Conservation (phyloP, 2,797 vertebrate genomes). For the Carapus acus region DNA sequence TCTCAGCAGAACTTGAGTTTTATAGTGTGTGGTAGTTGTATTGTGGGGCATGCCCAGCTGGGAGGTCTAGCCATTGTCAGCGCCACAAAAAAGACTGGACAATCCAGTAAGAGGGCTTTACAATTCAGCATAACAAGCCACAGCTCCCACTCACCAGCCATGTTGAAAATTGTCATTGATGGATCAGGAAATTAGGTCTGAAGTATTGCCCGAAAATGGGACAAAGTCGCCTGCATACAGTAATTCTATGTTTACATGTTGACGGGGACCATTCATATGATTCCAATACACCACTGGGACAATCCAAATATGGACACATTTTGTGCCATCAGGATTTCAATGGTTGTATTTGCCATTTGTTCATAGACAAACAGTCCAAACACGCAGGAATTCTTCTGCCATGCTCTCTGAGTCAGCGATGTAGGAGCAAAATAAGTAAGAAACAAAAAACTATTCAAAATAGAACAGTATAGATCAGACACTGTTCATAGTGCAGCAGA, state of each 20-base stretch:
- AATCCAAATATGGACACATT: no score
- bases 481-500: no score
- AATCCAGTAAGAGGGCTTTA: conserved; percentile 73
- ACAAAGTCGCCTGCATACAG: conserved; percentile 39
- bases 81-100: conserved; percentile 72
- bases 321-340: no score
- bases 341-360: no score
- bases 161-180: conserved; percentile 74
- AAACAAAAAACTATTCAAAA: no score
- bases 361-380: no score
- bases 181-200: conserved; percentile 66
- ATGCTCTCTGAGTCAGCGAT: no score
- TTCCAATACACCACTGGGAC: no score
- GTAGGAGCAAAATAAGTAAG: no score
- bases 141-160: conserved; percentile 63
- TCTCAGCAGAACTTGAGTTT: conserved; percentile 30
- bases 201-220: conserved; percentile 58
- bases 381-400: no score
- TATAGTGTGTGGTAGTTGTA: conserved; percentile 65
- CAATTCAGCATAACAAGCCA: conserved; percentile 73
- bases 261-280: conserved; percentile 3
- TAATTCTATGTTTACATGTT: conserved; percentile 15
- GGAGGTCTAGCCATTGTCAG: conserved; percentile 87
- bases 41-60: conserved; percentile 80
- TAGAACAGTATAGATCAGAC: no score